A percentile compares a stretch with the other conserved stretches of the same genome.
Conservation (phyloP, 2,797 vertebrate species). For the Okamejei kenojei region DNA sequence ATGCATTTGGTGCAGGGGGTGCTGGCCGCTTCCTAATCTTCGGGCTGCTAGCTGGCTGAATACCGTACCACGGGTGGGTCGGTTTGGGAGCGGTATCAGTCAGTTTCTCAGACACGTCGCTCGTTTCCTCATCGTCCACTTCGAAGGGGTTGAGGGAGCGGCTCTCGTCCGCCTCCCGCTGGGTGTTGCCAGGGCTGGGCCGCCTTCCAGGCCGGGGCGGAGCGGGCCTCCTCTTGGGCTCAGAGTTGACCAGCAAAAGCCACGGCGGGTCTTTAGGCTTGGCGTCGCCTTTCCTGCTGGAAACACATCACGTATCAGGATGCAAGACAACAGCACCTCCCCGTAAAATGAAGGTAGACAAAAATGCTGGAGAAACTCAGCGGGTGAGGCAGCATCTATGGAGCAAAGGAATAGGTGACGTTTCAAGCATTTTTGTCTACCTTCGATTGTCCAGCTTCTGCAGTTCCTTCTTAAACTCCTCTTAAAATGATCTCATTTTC, state of each 20-base stretch:
- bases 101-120: constrained; percentile 35
- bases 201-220: constrained; percentile 52
- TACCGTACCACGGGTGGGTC: constrained; percentile 88
- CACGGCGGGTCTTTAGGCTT: constrained; percentile 82
- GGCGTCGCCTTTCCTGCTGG: constrained; percentile 5
- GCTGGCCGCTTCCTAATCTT: constrained; percentile 78
- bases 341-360: background rate
- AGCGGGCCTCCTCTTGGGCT: constrained; percentile 81
- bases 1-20: constrained; percentile 67
- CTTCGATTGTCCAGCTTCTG: too few relatives aligned
- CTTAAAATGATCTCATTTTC: background rate
- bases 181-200: background rate
- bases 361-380: too few relatives aligned
- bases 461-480: too few relatives aligned
- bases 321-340: background rate
- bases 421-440: too few relatives aligned
- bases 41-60: constrained; percentile 69
- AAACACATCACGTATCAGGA: background rate
- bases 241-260: constrained; percentile 83
- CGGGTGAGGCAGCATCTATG: too few relatives aligned
- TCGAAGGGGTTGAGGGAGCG: constrained; percentile 81
- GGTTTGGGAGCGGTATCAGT: constrained; percentile 50
- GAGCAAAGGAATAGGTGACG: too few relatives aligned
- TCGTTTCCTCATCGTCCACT: constrained; percentile 61
- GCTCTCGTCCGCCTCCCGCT: background rate